Evolutionary conservation across 35 echinoderm and acorn worm species (phyloP), one percentile per base, ranked within the genome.

Genomic region (Lytechinus variegatus): DNA sequence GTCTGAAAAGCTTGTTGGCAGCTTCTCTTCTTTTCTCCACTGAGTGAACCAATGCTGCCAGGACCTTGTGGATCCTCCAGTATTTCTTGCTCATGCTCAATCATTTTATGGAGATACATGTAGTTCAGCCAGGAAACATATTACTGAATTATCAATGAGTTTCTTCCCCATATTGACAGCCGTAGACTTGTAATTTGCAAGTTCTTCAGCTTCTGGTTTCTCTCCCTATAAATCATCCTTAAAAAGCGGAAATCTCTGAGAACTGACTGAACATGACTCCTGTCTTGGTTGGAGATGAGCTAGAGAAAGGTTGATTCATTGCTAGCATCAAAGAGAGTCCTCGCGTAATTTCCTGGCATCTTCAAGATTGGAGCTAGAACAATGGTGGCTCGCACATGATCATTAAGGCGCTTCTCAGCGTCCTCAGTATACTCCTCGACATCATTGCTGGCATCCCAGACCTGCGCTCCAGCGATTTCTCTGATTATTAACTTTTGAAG

Each of bases 11-110:
- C 56, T 96, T 95, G 51, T 96, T 96, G 12, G 86, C 96, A 33
- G 94, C 94, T 60, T 96, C 96, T 44, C 91, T 96, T 4, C 96
- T 94, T 95, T 97, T n/a, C 96, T 5, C 96, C 94, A 52, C 94
- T 95, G 52, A 97, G 29, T 5, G 86, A 54, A 27, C 96, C 96
- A n/a, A 97, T 79, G 56, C 94, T 95, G 16, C 66, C n/a, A 28
- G 96, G 96, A 10, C 96, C 96, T n/a, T 97, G 44, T 9, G 87
- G 88, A 11, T 93, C 86, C 61, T 97, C 87, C 10, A 97, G 56
- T 5, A 92, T 24, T 28, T 97, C 96, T 57, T 97, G 96, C 1
- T 91, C 94, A 92, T 97, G 96, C 72, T 97, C 95, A 14, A 96
- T 96, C 11, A 94, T 87, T 61, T 96, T 96, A 28, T 94, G 91